A percentile compares a stretch with the other conserved stretches of the same genome.
These are phyloP conservation scores for Drosophila mimica DNA, from an alignment of 2,888 invertebrate genomes.

Conservation along the genomic window DNA sequence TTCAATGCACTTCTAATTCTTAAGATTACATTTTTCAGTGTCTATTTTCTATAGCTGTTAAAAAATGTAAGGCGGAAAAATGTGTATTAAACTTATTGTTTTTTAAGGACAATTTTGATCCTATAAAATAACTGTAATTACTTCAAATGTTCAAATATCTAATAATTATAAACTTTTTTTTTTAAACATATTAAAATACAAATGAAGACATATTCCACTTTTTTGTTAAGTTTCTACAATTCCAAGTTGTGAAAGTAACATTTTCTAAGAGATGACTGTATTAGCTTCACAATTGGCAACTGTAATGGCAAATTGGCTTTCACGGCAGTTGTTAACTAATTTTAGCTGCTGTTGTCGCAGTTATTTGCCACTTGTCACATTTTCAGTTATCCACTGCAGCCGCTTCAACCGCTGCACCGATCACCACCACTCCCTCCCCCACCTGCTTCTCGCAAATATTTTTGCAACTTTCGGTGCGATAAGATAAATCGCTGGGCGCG, in stretches of 20 bases:
- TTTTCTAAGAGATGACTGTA: not conserved
- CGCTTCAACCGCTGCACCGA: not conserved
- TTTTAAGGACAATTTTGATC: too few species aligned
- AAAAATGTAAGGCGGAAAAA: not conserved
- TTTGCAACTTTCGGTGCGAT: conserved; percentile 54
- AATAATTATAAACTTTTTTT: not conserved
- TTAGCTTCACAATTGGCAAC: conserved; percentile 3
- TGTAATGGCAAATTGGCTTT: conserved; percentile 20
- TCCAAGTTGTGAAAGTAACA: not conserved
- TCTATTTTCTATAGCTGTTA: not conserved
- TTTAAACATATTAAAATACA: not conserved
- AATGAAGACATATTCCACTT: not conserved
- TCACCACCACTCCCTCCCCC: not conserved
- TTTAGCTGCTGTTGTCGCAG: conserved; percentile 31
- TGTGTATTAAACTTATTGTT: too few species aligned
- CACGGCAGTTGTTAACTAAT: conserved; percentile 26
- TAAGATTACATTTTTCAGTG: not conserved
- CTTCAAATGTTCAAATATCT: not conserved
- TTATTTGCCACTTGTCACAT: conserved; percentile 46
- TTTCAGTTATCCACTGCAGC: conserved; percentile 1
- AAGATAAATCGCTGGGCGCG: conserved; percentile 58
- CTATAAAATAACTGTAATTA: too few species aligned
- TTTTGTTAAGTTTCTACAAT: not conserved
- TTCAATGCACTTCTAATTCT: not conserved
- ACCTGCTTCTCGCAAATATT: not conserved